Percentiles rank a stretch among this genome's conserved stretches.
Evolutionary conservation across 1,140 invertebrate species (phyloP).

Genomic region (Halesus radiatus): DNA sequence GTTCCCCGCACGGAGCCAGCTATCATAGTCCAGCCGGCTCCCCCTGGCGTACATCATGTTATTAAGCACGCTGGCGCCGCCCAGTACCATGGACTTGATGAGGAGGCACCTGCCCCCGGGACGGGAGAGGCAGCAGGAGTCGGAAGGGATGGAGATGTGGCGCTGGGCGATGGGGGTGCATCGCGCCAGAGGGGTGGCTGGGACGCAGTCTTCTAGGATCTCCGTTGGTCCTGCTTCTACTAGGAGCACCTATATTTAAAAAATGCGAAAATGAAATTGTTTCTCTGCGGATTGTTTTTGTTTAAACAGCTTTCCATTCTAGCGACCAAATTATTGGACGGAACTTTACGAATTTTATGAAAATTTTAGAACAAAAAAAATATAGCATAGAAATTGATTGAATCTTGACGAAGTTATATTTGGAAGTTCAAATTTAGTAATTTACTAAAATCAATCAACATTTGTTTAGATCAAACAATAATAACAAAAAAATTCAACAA

Average conservation of each 20-base stretch:
- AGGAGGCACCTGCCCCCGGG: constrained; percentile 77
- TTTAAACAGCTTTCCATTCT: too few relatives aligned
- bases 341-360: too few relatives aligned
- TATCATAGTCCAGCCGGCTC: constrained; percentile 77
- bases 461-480: too few relatives aligned
- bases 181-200: neutral
- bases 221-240: constrained; percentile 81
- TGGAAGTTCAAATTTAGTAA: too few relatives aligned
- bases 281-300: too few relatives aligned
- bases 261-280: too few relatives aligned
- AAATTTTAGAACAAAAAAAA: too few relatives aligned
- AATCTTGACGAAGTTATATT: too few relatives aligned
- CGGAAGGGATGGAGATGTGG: constrained; percentile 79
- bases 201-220: constrained; percentile 60
- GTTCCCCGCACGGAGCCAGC: constrained; percentile 84
- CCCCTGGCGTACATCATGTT: constrained; percentile 86
- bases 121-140: constrained; percentile 75
- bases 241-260: constrained; percentile 73
- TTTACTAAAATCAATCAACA: too few relatives aligned
- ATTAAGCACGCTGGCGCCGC: constrained; percentile 83
- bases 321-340: too few relatives aligned
- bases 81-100: constrained; percentile 80
- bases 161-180: constrained; percentile 75
- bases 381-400: too few relatives aligned
- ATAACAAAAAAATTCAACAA: too few relatives aligned